Evolutionary conservation across 2,888 invertebrate species (phyloP), one percentile per base, ranked within the genome.

Genomic region (Amphipoea lucens): DNA sequence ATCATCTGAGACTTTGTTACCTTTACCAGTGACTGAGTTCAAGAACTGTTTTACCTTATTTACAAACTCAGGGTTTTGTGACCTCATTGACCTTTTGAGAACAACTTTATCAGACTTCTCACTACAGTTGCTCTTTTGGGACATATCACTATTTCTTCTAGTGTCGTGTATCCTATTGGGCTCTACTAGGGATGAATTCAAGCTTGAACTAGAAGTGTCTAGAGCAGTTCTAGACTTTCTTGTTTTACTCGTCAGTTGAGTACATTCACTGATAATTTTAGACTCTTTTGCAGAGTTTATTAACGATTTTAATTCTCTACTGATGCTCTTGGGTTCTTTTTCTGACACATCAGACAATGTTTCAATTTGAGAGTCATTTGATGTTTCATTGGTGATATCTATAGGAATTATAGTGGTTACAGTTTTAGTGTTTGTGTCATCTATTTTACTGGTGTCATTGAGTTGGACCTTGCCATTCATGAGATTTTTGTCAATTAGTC

Each of bases 201-300:
- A 84, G 85, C 96, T 95, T 76, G 96, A 94, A 84, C 95, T 95
- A 45, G 95, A 94, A 82, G 93, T 94, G 76, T 97, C 97, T 70
- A 97, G 92, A 62, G 95, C 94, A 62, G 90, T 86, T 84, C 96
- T 95, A 66, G 97, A 97, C 81, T 96, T 97, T 81, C 94, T 95
- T 48, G 95, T 97, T 88, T 97, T 97, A 79, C 94, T 96, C 67
- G 95, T 96, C n/a, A 97, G 91, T 83, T 96, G 97, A 29, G 96
- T 97, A 90, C 97, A 97, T 92, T 97, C 97, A 88, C 96, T 97
- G 67, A 97, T 96, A 71, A 98, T 97, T 91, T 98, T 97, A 0
- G 98, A 98, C 90, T 98, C 98, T 91, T 97, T 98, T 45, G 98
- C 97, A 23, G 98, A 97, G 54, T 97, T 97, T 84, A 98, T 97